Percentiles rank a stretch among this genome's conserved stretches.
These are phyloP conservation scores for Fukomys damarensis DNA, from an alignment of 2,113 vertebrate species.

Conservation along the genomic window DNA sequence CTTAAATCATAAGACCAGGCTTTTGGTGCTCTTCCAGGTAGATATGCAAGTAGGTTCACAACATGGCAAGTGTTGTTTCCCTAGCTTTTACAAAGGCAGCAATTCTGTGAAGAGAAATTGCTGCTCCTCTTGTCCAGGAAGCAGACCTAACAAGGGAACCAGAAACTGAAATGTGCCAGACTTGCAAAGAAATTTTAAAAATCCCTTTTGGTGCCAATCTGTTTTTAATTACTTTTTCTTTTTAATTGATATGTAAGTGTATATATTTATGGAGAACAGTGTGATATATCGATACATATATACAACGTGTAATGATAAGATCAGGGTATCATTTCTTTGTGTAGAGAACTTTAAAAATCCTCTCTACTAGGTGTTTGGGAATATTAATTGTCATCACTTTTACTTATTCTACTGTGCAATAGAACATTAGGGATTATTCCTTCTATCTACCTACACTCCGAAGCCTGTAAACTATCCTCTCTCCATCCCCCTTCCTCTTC, in stretches of 20 bases:
- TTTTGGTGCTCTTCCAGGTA: neutral
- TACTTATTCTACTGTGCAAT: neutral
- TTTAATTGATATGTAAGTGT: neutral
- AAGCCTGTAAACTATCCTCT: neutral
- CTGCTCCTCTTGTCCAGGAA: neutral
- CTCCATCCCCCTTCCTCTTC: too few relatives aligned
- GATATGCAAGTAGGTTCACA: neutral
- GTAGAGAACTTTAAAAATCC: neutral
- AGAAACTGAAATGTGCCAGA: neutral
- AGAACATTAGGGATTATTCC: neutral
- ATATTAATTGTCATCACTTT: neutral
- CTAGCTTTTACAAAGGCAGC: neutral
- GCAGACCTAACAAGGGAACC: neutral
- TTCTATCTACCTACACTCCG: too few relatives aligned
- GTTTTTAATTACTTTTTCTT: neutral
- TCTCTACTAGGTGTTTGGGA: neutral
- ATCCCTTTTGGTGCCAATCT: neutral
- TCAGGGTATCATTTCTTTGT: neutral
- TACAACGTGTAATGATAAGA: neutral
- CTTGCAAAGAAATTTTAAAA: neutral
- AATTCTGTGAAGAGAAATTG: constrained; percentile 26
- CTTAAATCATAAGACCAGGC: constrained; percentile 32
- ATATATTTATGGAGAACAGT: neutral
- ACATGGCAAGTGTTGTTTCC: neutral
- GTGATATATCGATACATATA: neutral